Evolutionary conservation across 1,140 invertebrate genomes (phyloP).

Genomic region (Vollenhovia emeryi): DNA sequence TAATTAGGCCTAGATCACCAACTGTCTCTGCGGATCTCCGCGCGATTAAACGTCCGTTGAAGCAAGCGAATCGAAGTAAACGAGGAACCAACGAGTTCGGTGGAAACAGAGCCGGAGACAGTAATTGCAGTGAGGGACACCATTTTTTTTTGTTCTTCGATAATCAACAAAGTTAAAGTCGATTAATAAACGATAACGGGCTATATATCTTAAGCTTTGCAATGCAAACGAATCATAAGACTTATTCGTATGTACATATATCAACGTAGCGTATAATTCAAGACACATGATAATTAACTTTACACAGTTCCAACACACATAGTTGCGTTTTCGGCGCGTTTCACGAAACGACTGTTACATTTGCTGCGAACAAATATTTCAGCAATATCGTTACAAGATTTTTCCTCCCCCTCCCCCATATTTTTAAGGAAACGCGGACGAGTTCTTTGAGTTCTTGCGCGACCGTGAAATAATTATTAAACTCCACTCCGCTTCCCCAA

Average conservation of each 20-base stretch:
- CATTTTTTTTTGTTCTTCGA: neutral
- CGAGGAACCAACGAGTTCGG: neutral
- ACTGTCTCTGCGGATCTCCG: neutral
- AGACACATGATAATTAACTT: neutral
- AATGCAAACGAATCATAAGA: slow-evolving; percentile 22
- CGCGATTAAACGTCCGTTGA: neutral
- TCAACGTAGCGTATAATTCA: neutral
- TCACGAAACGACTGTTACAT: neutral
- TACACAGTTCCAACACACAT: neutral
- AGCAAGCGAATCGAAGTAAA: neutral
- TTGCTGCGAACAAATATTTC: neutral
- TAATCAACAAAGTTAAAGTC: neutral
- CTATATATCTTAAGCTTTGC: slow-evolving; percentile 30
- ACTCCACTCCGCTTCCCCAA: neutral
- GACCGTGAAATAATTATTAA: neutral
- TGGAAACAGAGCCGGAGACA: neutral
- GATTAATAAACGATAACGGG: neutral
- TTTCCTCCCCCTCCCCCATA: neutral
- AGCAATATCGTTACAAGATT: neutral
- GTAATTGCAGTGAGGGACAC: neutral
- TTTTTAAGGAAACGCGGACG: neutral
- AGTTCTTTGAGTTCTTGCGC: neutral
- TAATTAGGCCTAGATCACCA: slow-evolving; percentile 9
- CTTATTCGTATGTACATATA: slow-evolving; percentile 48
- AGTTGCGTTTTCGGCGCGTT: neutral